phyloP scores from a whole-genome alignment of 1,140 invertebrate species.

The Pogonomyrmex barbatus region DNA sequence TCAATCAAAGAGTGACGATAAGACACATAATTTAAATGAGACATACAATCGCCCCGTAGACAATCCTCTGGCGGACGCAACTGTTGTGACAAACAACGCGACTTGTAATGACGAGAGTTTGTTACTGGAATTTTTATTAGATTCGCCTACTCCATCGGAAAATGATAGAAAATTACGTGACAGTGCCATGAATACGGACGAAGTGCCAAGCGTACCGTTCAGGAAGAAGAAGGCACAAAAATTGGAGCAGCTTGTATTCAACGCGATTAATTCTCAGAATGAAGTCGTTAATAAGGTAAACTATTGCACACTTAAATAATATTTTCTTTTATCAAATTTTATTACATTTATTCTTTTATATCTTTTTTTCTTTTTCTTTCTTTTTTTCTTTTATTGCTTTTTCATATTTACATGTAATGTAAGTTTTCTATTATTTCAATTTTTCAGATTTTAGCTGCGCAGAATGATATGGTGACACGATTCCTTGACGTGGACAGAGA shows the following conservation, averaged over 20 bases:
- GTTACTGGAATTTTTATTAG: conserved; percentile 82
- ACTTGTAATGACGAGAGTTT: conserved; percentile 84
- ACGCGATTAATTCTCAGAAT: conserved; percentile 84
- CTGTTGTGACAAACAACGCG: conserved; percentile 84
- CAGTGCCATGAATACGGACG: conserved; percentile 80
- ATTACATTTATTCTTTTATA: conserved; percentile 1
- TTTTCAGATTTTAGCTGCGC: conserved; percentile 83
- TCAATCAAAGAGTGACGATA: conserved; percentile 72
- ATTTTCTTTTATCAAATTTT: conserved; percentile 13
- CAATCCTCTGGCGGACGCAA: conserved; percentile 76
- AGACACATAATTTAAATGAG: conserved; percentile 81
- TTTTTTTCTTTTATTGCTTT: background rate
- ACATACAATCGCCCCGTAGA: conserved; percentile 74
- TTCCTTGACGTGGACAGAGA: conserved; percentile 84
- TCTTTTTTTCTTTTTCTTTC: background rate
- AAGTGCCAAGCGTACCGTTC: conserved; percentile 80
- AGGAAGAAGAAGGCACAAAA: conserved; percentile 84
- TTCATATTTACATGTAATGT: conserved; percentile 16
- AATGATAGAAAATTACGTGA: conserved; percentile 80
- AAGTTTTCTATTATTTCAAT: conserved; percentile 16
- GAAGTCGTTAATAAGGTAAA: conserved; percentile 85
- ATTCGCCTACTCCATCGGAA: conserved; percentile 81
- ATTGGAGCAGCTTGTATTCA: conserved; percentile 82
- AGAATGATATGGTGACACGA: conserved; percentile 83
- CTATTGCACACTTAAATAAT: background rate